A percentile compares a stretch with the other conserved stretches of the same genome.
Evolutionary conservation across 2,113 vertebrate species (phyloP).

Genomic region (Panurus biarmicus): DNA sequence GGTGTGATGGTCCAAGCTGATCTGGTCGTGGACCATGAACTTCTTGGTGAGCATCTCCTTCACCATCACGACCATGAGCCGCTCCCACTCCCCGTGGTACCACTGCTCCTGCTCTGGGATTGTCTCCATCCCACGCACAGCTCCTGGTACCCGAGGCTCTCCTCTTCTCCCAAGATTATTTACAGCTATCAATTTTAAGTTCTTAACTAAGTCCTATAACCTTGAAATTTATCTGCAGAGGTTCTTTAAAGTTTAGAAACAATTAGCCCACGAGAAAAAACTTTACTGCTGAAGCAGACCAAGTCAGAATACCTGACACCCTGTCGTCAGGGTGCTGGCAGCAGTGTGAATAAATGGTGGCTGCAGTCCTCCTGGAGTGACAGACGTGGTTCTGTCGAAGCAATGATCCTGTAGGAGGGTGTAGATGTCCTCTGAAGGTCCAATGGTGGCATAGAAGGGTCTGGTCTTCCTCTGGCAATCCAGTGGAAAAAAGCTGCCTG

Average conservation of each 20-base stretch:
- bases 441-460: not conserved
- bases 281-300: not conserved
- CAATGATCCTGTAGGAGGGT: not conserved
- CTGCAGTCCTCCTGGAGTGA: not conserved
- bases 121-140: conserved; percentile 76
- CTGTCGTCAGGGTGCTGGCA: not conserved
- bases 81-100: conserved; percentile 89
- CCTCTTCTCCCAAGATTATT: not conserved
- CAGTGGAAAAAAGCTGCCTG: not conserved
- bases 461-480: not conserved
- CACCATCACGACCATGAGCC: conserved; percentile 91
- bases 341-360: not conserved
- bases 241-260: not conserved
- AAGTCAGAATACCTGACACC: not conserved
- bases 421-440: not conserved
- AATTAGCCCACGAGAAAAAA: not conserved
- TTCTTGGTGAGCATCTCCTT: conserved; percentile 97
- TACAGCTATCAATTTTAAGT: not conserved
- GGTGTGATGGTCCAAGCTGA: conserved; percentile 93
- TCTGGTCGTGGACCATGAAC: conserved; percentile 88
- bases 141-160: not conserved
- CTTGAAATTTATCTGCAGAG: not conserved
- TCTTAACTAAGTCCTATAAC: not conserved
- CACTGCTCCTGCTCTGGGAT: conserved; percentile 93
- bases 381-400: not conserved